A percentile compares a stretch with the other conserved stretches of the same genome.
Evolutionary conservation across 2,797 vertebrate genomes (phyloP).

Genomic region (Bufotes viridis): DNA sequence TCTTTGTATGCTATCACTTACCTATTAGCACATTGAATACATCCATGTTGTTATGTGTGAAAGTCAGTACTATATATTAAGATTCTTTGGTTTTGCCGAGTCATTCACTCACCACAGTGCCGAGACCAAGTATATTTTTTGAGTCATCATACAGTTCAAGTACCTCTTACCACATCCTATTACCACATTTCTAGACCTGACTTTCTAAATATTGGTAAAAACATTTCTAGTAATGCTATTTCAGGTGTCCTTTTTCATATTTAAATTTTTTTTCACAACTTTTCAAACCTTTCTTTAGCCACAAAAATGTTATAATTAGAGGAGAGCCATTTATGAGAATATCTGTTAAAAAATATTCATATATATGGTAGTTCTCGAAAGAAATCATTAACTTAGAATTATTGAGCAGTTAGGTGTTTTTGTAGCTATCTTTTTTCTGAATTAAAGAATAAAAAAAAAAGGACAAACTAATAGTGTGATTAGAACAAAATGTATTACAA

Average conservation of each 20-base stretch:
- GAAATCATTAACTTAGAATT: no score
- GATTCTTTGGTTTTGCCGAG: neutral
- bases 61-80: neutral
- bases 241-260: neutral
- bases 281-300: neutral
- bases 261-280: neutral
- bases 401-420: no score
- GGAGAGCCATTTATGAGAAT: neutral
- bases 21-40: neutral
- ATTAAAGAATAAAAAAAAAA: no score
- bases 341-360: neutral
- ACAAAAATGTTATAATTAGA: neutral
- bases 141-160: neutral
- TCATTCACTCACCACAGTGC: conserved; percentile 3
- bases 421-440: no score
- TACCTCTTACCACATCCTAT: neutral
- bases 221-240: neutral
- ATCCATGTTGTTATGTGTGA: neutral
- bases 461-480: no score
- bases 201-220: neutral
- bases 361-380: no score
- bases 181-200: neutral
- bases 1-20: neutral
- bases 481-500: no score
- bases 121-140: neutral